A percentile compares a stretch with the other conserved stretches of the same genome.
These are phyloP conservation scores for Tolmerus cingulatus DNA, from an alignment of 2,888 invertebrate species.

Conservation along the genomic window DNA sequence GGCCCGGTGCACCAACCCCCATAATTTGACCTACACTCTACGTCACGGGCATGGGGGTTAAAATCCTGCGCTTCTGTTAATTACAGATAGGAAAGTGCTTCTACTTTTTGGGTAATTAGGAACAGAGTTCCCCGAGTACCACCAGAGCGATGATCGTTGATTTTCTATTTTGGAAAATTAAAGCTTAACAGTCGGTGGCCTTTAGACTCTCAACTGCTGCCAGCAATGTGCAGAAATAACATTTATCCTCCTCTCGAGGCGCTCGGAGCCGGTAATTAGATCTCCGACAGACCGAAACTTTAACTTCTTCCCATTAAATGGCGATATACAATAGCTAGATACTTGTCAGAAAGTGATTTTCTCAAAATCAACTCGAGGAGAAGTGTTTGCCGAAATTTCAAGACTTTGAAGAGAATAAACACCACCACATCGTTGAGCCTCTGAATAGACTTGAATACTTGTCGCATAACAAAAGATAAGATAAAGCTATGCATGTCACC, in stretches of 20 bases:
- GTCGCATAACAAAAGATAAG: not conserved
- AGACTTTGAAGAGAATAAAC: not conserved
- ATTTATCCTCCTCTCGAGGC: no score
- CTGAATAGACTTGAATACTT: not conserved
- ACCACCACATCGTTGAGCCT: not conserved
- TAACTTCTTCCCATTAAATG: not conserved
- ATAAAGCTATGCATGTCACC: not conserved
- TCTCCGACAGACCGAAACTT: not conserved
- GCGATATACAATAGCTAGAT: not conserved
- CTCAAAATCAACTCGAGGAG: not conserved
- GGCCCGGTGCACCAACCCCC: not conserved
- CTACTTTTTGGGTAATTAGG: not conserved
- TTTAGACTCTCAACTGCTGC: not conserved
- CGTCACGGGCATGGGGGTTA: not conserved
- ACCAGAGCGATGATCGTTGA: not conserved
- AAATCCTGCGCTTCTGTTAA: not conserved
- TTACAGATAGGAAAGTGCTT: not conserved
- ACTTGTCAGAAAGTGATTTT: not conserved
- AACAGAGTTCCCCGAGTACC: not conserved
- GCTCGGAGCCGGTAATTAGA: not conserved
- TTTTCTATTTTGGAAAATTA: not conserved
- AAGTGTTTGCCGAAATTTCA: not conserved
- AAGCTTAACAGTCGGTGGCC: not conserved
- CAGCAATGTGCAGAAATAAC: not conserved
- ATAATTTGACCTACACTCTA: not conserved